A percentile compares a stretch with the other conserved stretches of the same genome.
Conservation (phyloP, 1,140 invertebrate species). For the Pseudomyrmex gracilis region DNA sequence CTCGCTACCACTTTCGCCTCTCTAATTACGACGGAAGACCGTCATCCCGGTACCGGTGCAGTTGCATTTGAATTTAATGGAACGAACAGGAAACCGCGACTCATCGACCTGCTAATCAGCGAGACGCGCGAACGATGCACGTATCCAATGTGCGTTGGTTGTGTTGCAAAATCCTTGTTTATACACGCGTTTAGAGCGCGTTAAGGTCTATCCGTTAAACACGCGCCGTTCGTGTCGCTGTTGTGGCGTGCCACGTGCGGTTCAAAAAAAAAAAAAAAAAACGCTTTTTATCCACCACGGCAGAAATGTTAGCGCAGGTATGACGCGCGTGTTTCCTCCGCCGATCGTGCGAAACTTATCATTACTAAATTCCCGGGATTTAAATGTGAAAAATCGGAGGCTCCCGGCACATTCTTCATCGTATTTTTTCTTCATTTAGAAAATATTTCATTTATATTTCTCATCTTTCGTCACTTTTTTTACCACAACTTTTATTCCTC, state of each 20-base stretch:
- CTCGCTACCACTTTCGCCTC: slow-evolving; percentile 69
- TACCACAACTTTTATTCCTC: no score
- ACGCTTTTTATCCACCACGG: slow-evolving; percentile 34
- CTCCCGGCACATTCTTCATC: slow-evolving; percentile 17
- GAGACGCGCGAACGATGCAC: background rate
- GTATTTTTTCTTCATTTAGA: slow-evolving; percentile 13
- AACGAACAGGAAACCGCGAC: slow-evolving; percentile 57
- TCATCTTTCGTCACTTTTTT: no score
- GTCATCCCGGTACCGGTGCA: slow-evolving; percentile 25
- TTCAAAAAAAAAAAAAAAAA: slow-evolving; percentile 31
- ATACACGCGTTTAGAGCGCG: slow-evolving; percentile 26
- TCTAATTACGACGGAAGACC: slow-evolving; percentile 70
- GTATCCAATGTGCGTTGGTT: background rate
- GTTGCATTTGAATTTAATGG: slow-evolving; percentile 53
- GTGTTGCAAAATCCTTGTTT: slow-evolving; percentile 60
- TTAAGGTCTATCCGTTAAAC: slow-evolving; percentile 32
- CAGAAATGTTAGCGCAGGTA: slow-evolving; percentile 51
- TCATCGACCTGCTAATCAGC: slow-evolving; percentile 55
- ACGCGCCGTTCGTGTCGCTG: slow-evolving; percentile 34
- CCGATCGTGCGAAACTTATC: slow-evolving; percentile 47
- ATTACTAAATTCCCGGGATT: slow-evolving; percentile 50
- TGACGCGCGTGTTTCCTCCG: slow-evolving; percentile 36
- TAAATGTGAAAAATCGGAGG: slow-evolving; percentile 49
- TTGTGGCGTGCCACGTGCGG: slow-evolving; percentile 10
- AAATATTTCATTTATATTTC: slow-evolving; percentile 1